A percentile compares a stretch with the other conserved stretches of the same genome.
Evolutionary conservation across 2,113 vertebrate genomes (phyloP).

Genomic region (Antechinus stuartii): DNA sequence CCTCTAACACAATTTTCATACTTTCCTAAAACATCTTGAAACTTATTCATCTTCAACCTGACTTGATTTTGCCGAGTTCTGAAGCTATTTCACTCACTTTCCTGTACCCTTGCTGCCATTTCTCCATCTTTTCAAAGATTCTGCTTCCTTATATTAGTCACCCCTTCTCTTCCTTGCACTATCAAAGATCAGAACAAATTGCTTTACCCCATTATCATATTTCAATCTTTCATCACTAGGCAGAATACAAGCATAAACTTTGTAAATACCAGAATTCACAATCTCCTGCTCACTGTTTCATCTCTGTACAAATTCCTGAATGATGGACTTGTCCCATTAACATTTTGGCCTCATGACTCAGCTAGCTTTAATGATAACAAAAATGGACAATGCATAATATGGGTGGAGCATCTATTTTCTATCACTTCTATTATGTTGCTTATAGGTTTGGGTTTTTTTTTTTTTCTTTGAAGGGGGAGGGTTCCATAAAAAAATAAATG

Average conservation of each 20-base stretch:
- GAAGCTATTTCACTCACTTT: not conserved
- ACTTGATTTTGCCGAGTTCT: not conserved
- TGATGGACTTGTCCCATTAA: not conserved
- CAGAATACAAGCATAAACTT: not conserved
- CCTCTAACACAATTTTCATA: not conserved
- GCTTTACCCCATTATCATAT: not conserved
- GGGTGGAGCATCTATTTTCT: not conserved
- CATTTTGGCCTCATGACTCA: not conserved
- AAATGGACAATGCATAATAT: not conserved
- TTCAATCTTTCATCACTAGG: not conserved
- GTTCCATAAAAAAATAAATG: not conserved
- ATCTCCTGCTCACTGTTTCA: not conserved
- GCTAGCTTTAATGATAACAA: not conserved
- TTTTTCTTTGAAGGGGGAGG: not conserved
- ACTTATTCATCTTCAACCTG: not conserved
- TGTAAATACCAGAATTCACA: not conserved
- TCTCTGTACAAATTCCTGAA: not conserved
- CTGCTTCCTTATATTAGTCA: not conserved
- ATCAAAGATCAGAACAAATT: not conserved
- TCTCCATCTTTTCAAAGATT: not conserved
- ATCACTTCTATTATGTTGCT: not conserved
- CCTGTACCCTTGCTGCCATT: not conserved
- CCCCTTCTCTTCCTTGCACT: not conserved
- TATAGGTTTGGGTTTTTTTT: not conserved
- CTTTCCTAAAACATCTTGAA: not conserved